Conservation (phyloP, 2,888 invertebrate species). For the Dendrolimus pini region DNA sequence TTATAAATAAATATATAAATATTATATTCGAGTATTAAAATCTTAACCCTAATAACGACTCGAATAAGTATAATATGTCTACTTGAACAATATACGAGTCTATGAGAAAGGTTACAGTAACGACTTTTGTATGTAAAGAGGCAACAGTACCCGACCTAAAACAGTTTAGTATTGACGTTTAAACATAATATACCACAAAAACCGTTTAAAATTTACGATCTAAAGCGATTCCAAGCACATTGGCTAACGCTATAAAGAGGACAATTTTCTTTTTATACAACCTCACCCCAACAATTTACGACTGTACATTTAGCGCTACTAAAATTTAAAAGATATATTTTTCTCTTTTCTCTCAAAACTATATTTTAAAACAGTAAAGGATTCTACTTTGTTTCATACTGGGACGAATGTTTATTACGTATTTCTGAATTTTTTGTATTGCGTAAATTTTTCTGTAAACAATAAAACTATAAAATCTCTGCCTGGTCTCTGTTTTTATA, state of each 20-base stretch:
- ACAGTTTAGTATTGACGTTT: neutral
- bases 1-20: too few relatives aligned
- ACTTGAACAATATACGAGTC: too few relatives aligned
- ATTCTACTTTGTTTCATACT: neutral
- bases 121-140: too few relatives aligned
- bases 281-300: neutral
- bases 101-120: too few relatives aligned
- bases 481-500: too few relatives aligned
- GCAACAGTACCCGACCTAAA: neutral
- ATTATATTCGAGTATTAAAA: too few relatives aligned
- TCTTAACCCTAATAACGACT: too few relatives aligned
- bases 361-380: neutral
- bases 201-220: neutral
- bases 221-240: neutral
- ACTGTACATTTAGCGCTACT: neutral
- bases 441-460: too few relatives aligned
- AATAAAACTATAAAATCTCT: too few relatives aligned
- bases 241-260: neutral
- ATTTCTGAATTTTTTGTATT: too few relatives aligned
- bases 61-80: too few relatives aligned
- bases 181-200: neutral
- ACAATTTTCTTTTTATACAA: neutral
- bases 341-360: neutral
- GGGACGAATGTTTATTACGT: too few relatives aligned
- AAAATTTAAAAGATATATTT: neutral